Conservation (phyloP, 2,113 vertebrate genomes). For the Megaceryle torquata region DNA sequence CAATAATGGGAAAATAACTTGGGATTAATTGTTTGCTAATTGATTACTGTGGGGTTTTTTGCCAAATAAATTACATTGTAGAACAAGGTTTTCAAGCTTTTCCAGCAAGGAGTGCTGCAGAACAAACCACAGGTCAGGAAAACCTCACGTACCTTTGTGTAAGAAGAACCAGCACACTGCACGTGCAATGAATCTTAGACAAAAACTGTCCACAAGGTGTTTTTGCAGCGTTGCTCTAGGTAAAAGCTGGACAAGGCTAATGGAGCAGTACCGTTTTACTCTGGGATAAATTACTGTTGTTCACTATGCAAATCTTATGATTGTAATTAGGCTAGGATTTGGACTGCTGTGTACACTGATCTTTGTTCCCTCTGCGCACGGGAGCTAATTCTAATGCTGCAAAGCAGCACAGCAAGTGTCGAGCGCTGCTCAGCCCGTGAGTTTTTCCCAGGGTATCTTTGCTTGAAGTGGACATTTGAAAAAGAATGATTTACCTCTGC, state of each 20-base stretch:
- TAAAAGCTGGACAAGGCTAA: background rate
- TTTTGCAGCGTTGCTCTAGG: background rate
- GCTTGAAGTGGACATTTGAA: background rate
- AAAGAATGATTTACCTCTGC: background rate
- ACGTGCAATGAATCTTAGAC: background rate
- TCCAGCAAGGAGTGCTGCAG: background rate
- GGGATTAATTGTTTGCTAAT: slow-evolving; percentile 17
- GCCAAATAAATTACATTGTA: background rate
- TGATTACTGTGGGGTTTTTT: slow-evolving; percentile 9
- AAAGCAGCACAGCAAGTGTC: background rate
- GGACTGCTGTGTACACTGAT: slow-evolving; percentile 40
- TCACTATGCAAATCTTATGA: slow-evolving; percentile 63
- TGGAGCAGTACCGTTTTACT: background rate
- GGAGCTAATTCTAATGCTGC: slow-evolving; percentile 32
- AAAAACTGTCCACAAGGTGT: background rate
- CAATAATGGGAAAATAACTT: background rate
- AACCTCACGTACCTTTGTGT: background rate
- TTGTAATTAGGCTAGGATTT: slow-evolving; percentile 64
- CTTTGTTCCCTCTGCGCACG: slow-evolving; percentile 21
- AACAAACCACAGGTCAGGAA: background rate
- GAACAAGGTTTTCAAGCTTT: slow-evolving; percentile 2
- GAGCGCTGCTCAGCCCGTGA: background rate
- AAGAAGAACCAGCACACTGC: background rate
- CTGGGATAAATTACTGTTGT: slow-evolving; percentile 35
- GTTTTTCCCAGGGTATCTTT: background rate